Conservation (phyloP, 2,888 invertebrate species). For the Xestia sexstrigata region DNA sequence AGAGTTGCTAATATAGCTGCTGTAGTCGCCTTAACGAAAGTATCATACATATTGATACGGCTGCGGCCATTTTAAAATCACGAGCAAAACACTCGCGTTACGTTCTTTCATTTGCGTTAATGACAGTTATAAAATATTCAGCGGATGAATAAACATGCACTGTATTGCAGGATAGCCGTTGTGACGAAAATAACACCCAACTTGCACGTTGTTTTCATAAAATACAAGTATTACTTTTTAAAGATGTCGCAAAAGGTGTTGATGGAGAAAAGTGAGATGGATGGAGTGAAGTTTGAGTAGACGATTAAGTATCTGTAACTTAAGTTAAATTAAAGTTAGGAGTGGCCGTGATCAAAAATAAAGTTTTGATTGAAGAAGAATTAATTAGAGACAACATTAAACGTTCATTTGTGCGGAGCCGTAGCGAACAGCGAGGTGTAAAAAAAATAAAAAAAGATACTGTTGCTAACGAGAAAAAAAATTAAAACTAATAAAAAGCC, state of each 20-base stretch:
- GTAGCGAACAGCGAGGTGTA: no score
- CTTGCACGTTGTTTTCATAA: slow-evolving; percentile 1
- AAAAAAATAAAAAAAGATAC: not conserved
- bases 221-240: not conserved
- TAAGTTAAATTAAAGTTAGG: not conserved
- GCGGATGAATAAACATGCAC: slow-evolving; percentile 45
- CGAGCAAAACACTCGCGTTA: slow-evolving; percentile 35
- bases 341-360: not conserved
- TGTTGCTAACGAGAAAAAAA: slow-evolving; percentile 6
- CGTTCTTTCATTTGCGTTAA: slow-evolving; percentile 66
- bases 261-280: not conserved
- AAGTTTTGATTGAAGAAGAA: not conserved
- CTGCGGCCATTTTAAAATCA: slow-evolving; percentile 63
- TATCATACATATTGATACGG: slow-evolving; percentile 65
- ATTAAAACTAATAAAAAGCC: slow-evolving; percentile 18
- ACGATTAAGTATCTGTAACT: not conserved
- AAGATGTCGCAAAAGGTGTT: not conserved
- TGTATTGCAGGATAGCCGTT: slow-evolving; percentile 3
- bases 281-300: not conserved
- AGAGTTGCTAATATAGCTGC: no score
- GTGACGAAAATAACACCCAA: slow-evolving; percentile 13
- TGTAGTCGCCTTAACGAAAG: no score
- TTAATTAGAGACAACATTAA: slow-evolving; percentile 1
- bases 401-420: no score
- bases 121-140: slow-evolving; percentile 70